Evolutionary conservation across 2,888 invertebrate genomes (phyloP).

Genomic region (Phalera bucephala): DNA sequence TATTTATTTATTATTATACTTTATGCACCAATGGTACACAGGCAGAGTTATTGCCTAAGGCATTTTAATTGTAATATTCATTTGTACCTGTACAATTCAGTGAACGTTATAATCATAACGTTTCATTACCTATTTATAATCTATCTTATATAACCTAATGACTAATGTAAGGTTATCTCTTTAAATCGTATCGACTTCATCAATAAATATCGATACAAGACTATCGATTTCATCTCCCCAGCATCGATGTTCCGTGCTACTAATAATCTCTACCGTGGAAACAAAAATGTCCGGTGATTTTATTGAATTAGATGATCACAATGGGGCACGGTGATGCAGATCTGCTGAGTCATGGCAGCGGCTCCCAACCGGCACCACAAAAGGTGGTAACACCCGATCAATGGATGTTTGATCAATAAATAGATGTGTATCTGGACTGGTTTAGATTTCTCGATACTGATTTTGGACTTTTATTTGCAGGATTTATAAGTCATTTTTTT

Average conservation of each 20-base stretch:
- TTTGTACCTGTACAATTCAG: no score
- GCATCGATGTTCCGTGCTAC: background rate
- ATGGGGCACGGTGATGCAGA: slow-evolving; percentile 57
- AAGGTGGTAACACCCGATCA: slow-evolving; percentile 80
- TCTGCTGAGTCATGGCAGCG: slow-evolving; percentile 66
- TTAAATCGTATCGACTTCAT: no score
- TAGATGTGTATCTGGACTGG: slow-evolving; percentile 55
- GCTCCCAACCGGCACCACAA: slow-evolving; percentile 66
- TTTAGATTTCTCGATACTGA: slow-evolving; percentile 29
- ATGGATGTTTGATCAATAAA: slow-evolving; percentile 79
- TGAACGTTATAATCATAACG: no score
- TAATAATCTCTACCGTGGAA: slow-evolving; percentile 27
- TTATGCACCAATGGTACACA: no score
- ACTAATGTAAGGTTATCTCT: no score
- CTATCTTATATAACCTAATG: no score
- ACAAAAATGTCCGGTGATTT: slow-evolving; percentile 80
- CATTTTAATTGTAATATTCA: no score
- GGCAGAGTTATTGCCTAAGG: no score
- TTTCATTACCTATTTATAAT: no score
- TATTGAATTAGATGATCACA: slow-evolving; percentile 82
- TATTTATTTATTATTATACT: no score
- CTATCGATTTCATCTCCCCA: background rate
- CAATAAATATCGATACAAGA: no score
- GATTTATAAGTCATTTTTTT: no score
- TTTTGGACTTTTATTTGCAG: slow-evolving; percentile 27